Base-by-base conservation (phyloP, 2,797 vertebrate species). In the Acrossocheilus wenchowensis region DNA sequence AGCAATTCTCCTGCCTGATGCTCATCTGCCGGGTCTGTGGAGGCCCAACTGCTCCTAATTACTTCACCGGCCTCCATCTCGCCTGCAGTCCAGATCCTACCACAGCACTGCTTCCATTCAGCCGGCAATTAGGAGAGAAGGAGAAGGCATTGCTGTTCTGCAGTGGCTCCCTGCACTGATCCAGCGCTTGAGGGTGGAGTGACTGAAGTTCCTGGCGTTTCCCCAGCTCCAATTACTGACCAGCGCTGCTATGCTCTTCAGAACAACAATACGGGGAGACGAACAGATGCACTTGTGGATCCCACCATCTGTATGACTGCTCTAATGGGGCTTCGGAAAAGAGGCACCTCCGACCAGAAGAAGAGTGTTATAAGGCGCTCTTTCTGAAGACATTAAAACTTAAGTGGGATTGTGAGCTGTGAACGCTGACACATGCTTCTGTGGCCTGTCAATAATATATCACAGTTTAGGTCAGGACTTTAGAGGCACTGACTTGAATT, bases 191-290 rank as follows among this genome's bases (percentile, higher is more conserved):
- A 83, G 54, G 52, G 48, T 68, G 45, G 39, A 82, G 74, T 78
- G 81, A 83, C 84, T 72, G 34, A 88, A 88, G 79, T 80, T 77
- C 45, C 11, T 81, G 54, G 66, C 41, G 7, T 82, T 83, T 83
- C 17, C 74, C 57, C 75, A 69, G 77, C 62, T 74, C 84, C 78
- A 86, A 81, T 88, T 86, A 86, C 81, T 81, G 84, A 86, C 81
- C 88, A 84, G 19, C 50, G 9, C 68, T 11, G 60, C 15, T 75
- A 41, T 21, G 19, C 74, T 74, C 39, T 73, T 75, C 77, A 79
- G 57, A 75, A 60, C 75, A 66, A 84, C 71, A 50, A 52, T 50
- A 34, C 39, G 34, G 12, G 1, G 36, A 68, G 57, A 85, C 15
- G 62, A 77, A 75, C 64, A 81, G 41, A 84, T 66, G 82, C 69